Evolutionary conservation across 1,140 invertebrate genomes (phyloP), one percentile per base, ranked within the genome.

Genomic region (Drosophila subobscura): DNA sequence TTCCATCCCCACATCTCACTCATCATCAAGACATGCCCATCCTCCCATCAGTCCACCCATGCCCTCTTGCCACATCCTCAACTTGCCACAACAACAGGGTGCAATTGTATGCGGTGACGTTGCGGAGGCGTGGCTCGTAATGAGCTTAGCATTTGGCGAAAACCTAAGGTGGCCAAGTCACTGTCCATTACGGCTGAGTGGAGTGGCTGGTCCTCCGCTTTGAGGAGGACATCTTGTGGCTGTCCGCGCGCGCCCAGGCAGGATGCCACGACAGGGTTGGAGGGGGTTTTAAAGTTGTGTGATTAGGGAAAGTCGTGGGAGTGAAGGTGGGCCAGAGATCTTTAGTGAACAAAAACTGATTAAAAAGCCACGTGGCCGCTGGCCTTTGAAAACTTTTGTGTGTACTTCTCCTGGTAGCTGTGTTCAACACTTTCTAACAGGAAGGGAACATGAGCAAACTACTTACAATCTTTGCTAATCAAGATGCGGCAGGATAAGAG

Each of bases 71-170:
- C 37, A 33, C 70, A 70, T 68, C 20, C 42, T 16, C 29, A 14
- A n/a, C n/a, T 37, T 12, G 56, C 64, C 64, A 40, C 66, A 49
- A 70, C 42, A 68, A 41, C 70, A 74, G 77, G 79, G 79, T 63
- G 76, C 76, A 79, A 79, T 79, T 79, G 77, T 70, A 70, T 70
- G 67, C 70, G 67, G 77, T 55, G 44, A 45, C 44, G 41, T 54
- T 46, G 54, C 33, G 54, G 45, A 47, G 42, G 54, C 45, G 63
- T 47, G 72, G 46, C 72, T 66, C 77, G 29, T 81, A 76, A 80
- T 80, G 73, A 71, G 76, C 76, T 79, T 79, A 74, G 64, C 51
- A 12, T 16, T 52, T 46, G 50, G 22, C 51, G 59, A 45, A 46
- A 50, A 67, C 42, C 56, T 65, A 40, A 50, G 70, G 42, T 78